Evolutionary conservation across 2,888 invertebrate species (phyloP).

Genomic region (Steinernema scapterisci): DNA sequence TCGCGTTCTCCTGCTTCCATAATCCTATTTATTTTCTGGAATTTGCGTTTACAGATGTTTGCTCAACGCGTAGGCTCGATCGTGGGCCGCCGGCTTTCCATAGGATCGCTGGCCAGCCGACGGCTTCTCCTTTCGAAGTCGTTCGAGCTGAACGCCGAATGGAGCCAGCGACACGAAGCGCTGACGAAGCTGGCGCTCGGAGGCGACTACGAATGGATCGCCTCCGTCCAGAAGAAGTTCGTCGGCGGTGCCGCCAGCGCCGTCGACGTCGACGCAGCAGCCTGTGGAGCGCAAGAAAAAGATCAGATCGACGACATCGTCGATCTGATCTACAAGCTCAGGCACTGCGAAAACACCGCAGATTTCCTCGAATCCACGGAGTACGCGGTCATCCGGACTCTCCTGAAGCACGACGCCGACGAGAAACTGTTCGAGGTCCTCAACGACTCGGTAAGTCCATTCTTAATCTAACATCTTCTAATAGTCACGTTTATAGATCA

Average conservation of each 20-base stretch:
- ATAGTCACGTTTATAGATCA: constrained; percentile 70
- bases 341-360: constrained; percentile 74
- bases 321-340: constrained; percentile 69
- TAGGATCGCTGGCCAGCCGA: neutral
- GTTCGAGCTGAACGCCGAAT: constrained; percentile 43
- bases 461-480: neutral
- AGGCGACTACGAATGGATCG: constrained; percentile 65
- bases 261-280: constrained; percentile 65
- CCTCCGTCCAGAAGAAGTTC: constrained; percentile 65
- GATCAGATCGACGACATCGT: constrained; percentile 62
- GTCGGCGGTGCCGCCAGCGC: constrained; percentile 62
- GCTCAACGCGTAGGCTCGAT: constrained; percentile 36
- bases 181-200: constrained; percentile 53
- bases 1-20: no score
- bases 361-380: constrained; percentile 80
- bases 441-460: constrained; percentile 74
- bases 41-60: constrained; percentile 37
- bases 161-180: constrained; percentile 49
- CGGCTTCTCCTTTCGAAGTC: constrained; percentile 31
- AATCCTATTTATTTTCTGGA: no score
- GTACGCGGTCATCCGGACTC: constrained; percentile 77
- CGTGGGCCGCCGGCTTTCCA: neutral
- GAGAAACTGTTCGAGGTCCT: constrained; percentile 77
- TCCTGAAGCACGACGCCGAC: constrained; percentile 71
- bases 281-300: constrained; percentile 57